Conservation (phyloP, 1,140 invertebrate species). For the Mercenaria mercenaria region DNA sequence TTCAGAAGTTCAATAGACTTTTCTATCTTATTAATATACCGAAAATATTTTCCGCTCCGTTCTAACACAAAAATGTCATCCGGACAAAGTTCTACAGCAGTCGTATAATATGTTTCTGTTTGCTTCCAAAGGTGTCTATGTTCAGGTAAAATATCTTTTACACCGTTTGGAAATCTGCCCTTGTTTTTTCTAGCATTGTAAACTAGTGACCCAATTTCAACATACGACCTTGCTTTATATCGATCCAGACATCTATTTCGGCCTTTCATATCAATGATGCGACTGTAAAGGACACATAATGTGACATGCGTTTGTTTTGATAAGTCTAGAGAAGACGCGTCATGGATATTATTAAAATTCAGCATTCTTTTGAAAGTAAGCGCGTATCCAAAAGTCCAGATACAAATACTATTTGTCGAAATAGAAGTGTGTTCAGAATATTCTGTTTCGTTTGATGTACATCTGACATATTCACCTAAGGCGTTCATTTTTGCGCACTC, state of each 20-base stretch:
- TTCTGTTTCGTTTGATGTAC: neutral
- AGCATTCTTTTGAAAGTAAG: slow-evolving; percentile 6
- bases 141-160: slow-evolving; percentile 26
- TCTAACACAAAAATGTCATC: slow-evolving; percentile 2
- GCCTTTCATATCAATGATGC: neutral
- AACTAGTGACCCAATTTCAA: neutral
- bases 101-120: neutral
- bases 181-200: slow-evolving; percentile 9
- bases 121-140: neutral
- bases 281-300: neutral
- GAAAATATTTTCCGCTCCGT: slow-evolving; percentile 1
- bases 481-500: neutral
- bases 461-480: neutral
- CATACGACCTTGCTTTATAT: slow-evolving; percentile 16
- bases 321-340: neutral
- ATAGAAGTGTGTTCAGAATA: neutral
- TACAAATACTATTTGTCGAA: neutral
- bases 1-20: neutral
- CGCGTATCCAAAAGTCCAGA: slow-evolving; percentile 34
- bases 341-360: neutral
- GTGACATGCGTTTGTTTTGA: neutral
- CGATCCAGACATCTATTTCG: neutral
- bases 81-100: neutral
- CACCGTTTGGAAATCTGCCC: neutral
- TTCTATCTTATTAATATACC: neutral